phyloP scores from a whole-genome alignment of 2,797 vertebrate genomes.

The Rhabdomys pumilio region DNA sequence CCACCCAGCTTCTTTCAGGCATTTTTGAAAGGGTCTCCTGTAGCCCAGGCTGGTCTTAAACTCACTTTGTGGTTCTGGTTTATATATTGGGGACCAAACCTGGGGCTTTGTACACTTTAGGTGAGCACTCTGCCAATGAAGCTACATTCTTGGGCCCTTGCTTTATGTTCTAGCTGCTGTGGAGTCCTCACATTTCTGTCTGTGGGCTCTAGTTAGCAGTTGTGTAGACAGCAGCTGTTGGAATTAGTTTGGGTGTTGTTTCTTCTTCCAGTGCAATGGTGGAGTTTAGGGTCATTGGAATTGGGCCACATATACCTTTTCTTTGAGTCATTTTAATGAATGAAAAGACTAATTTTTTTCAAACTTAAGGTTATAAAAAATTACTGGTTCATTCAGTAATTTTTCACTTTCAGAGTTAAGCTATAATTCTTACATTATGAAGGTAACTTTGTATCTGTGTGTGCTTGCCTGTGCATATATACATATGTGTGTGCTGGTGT shows the following conservation, averaged over 20 bases:
- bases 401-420: conserved; percentile 49
- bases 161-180: background rate
- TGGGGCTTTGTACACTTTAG: background rate
- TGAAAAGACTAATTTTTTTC: conserved; percentile 32
- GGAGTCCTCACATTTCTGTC: background rate
- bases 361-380: conserved; percentile 58
- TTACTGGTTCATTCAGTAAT: conserved; percentile 1
- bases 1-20: background rate
- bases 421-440: conserved; percentile 13
- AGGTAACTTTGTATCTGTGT: background rate
- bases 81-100: background rate
- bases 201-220: background rate
- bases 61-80: background rate
- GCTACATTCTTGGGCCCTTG: background rate
- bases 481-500: background rate
- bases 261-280: background rate
- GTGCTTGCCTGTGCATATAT: background rate
- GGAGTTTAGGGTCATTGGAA: conserved; percentile 13
- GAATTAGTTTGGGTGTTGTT: background rate
- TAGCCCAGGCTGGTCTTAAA: background rate
- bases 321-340: background rate
- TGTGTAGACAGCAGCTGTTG: background rate
- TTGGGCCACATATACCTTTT: background rate
- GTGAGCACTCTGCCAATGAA: background rate
- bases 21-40: background rate